phyloP scores from a whole-genome alignment of 2,888 invertebrate genomes.

The Apeira syringaria region DNA sequence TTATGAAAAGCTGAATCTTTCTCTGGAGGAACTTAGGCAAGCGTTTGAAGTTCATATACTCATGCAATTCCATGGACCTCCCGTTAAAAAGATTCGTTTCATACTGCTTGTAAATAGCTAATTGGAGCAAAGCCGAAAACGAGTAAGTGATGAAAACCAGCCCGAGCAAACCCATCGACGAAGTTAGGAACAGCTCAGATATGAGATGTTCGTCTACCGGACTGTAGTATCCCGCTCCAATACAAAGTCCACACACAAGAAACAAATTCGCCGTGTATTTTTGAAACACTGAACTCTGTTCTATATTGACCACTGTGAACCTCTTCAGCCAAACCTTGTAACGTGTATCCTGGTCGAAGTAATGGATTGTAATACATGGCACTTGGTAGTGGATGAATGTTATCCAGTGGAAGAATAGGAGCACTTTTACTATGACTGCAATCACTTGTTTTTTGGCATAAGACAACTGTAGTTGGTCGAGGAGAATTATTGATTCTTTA shows the following conservation, averaged over 20 bases:
- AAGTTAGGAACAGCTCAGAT: slow-evolving; percentile 43
- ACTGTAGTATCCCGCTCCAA: slow-evolving; percentile 50
- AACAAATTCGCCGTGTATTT: slow-evolving; percentile 55
- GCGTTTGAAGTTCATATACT: slow-evolving; percentile 48
- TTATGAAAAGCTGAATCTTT: slow-evolving; percentile 53
- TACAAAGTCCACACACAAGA: slow-evolving; percentile 45
- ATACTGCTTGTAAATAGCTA: slow-evolving; percentile 47
- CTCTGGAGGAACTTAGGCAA: slow-evolving; percentile 47
- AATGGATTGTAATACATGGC: slow-evolving; percentile 46
- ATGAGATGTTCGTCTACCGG: slow-evolving; percentile 39
- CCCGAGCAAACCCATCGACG: slow-evolving; percentile 44
- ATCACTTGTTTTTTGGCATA: slow-evolving; percentile 41
- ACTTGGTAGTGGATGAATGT: slow-evolving; percentile 58
- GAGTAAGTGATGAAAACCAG: slow-evolving; percentile 47
- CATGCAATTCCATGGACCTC: slow-evolving; percentile 46
- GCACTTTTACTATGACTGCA: slow-evolving; percentile 31
- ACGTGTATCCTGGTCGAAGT: slow-evolving; percentile 26
- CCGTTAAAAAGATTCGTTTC: slow-evolving; percentile 50
- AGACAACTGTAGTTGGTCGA: slow-evolving; percentile 46
- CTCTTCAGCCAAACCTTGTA: slow-evolving; percentile 39
- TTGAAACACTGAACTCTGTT: slow-evolving; percentile 29
- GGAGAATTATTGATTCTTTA: slow-evolving; percentile 41
- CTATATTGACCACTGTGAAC: slow-evolving; percentile 27
- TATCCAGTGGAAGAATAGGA: slow-evolving; percentile 59
- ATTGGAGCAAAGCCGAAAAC: slow-evolving; percentile 45